Base-by-base conservation (phyloP, 2,113 vertebrate genomes). In the Triplophysa dalaica region DNA sequence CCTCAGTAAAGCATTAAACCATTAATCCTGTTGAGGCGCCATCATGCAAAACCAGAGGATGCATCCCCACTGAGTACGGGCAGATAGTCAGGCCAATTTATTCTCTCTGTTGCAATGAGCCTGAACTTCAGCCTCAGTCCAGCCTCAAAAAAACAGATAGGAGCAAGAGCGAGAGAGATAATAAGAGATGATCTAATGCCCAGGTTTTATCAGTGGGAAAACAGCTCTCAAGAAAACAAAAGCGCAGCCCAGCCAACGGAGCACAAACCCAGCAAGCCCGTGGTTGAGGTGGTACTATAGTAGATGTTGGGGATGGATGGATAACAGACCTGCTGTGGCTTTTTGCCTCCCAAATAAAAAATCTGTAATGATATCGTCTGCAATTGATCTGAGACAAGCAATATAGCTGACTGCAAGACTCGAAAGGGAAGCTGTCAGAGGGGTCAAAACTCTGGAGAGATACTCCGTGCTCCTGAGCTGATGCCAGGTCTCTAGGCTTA, bases 31-130 rank as follows among this genome's bases (percentile, higher is more conserved):
- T 70, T 81, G 72, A 87, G 87, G 86, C 81, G 80, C 82, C 84
- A 83, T 85, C 90, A 92, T 92, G 92, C 90, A 90, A 85, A 80
- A 75, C 75, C 77, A 78, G 22, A 54, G 85, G 85, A 87, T 91
- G 91, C 90, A 67, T 89, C 90, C 89, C 88, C 87, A 88, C 87
- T 63, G 62, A 81, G 82, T 77, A 45, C 79, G 82, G 83, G 85
- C 83, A 81, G 75, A 87, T 56, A 75, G 80, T 86, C 83, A 82
- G 77, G 38, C 64, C 81, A 76, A 70, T 82, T 70, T 45, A 70
- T 74, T 9, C 54, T 33, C 19, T 22, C 41, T 58, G 61, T 66
- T 26, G 41, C 80, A 84, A 33, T 48, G 65, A 62, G 82, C 33
- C 78, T 85, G 82, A 80, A 83, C 73, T 74, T 62, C n/a, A 84